phyloP scores from a whole-genome alignment of 1,140 invertebrate species.

The Meteorus sp. region DNA sequence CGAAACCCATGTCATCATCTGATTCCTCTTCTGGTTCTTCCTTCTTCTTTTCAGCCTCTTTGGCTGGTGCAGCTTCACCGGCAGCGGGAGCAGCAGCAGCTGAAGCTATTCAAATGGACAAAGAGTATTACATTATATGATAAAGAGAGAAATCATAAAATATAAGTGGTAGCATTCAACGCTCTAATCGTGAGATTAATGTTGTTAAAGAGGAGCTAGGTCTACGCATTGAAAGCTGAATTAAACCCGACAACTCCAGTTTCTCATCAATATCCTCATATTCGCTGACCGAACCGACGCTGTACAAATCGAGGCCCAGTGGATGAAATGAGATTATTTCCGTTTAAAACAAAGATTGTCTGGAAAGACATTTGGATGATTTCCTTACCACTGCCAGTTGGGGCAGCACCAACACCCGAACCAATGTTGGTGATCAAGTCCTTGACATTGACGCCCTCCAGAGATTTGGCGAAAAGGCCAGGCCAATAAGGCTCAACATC shows the following conservation, averaged over 20 bases:
- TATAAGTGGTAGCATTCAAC: no score
- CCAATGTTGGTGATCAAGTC: constrained; percentile 94
- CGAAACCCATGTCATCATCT: constrained; percentile 96
- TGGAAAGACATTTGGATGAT: constrained; percentile 2
- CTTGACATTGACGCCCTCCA: constrained; percentile 93
- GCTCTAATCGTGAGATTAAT: no score
- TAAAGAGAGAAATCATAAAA: constrained; percentile 25
- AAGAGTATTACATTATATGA: neutral
- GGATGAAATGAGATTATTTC: constrained; percentile 51
- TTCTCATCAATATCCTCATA: constrained; percentile 43
- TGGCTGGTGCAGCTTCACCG: constrained; percentile 66
- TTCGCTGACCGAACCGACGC: constrained; percentile 44
- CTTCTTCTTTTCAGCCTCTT: constrained; percentile 81
- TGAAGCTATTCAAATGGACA: constrained; percentile 48
- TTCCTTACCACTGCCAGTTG: constrained; percentile 65
- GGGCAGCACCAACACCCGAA: constrained; percentile 84
- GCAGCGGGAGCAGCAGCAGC: constrained; percentile 68
- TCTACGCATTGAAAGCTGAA: constrained; percentile 24
- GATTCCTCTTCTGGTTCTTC: constrained; percentile 80
- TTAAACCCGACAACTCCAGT: constrained; percentile 34
- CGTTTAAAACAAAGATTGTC: constrained; percentile 10
- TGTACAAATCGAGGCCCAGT: constrained; percentile 33
- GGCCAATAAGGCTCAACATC: constrained; percentile 99
- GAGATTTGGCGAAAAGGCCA: constrained; percentile 94
- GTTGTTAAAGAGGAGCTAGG: constrained; percentile 36